phyloP scores from a whole-genome alignment of 2,113 vertebrate genomes.

The Nicator chloris region DNA sequence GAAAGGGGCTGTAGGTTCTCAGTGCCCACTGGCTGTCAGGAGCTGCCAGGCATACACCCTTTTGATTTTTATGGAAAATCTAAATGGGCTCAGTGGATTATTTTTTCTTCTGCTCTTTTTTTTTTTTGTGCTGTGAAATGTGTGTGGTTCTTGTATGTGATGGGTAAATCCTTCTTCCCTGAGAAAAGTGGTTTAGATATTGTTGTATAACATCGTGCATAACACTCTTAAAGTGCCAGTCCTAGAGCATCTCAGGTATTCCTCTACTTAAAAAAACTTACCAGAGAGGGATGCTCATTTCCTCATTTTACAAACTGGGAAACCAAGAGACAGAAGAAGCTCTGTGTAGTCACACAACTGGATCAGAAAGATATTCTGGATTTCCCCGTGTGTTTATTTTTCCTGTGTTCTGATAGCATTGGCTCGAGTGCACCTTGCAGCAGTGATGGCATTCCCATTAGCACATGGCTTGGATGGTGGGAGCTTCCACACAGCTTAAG shows the following conservation, averaged over 20 bases:
- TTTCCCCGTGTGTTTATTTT: background rate
- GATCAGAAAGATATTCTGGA: background rate
- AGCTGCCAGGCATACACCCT: background rate
- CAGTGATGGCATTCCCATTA: background rate
- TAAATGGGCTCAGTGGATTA: background rate
- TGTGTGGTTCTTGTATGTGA: background rate
- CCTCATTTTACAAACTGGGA: background rate
- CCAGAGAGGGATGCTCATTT: background rate
- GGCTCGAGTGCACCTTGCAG: background rate
- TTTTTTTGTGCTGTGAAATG: background rate
- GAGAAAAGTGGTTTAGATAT: background rate
- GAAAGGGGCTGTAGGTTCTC: background rate
- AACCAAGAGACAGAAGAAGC: background rate
- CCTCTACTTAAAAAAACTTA: background rate
- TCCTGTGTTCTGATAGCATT: background rate
- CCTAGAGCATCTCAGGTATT: background rate
- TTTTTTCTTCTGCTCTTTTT: background rate
- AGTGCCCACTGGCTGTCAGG: background rate
- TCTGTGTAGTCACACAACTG: background rate
- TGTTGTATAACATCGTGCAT: accelerated
- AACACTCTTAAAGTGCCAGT: background rate
- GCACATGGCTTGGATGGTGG: background rate
- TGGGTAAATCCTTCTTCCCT: background rate
- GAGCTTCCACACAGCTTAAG: background rate
- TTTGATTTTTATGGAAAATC: background rate